A percentile compares a stretch with the other conserved stretches of the same genome.
Evolutionary conservation across 1,140 invertebrate species (phyloP).

Genomic region (Hirudo medicinalis): DNA sequence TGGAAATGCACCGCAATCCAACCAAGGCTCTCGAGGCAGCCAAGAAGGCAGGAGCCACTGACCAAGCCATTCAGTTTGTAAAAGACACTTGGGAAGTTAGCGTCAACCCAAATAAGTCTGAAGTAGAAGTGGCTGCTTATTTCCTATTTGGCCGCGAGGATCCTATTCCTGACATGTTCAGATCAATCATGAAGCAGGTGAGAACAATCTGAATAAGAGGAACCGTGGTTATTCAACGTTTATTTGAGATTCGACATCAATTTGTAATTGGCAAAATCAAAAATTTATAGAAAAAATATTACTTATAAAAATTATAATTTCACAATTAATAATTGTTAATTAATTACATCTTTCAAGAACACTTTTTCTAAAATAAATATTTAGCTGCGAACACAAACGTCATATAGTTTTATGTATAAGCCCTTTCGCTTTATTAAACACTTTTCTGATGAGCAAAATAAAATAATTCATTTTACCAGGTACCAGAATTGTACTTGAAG

Average conservation of each 20-base stretch:
- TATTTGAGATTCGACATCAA: too few species aligned
- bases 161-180: slow-evolving; percentile 6
- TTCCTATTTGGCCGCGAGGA: background rate
- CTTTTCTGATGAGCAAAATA: background rate
- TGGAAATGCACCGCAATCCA: background rate
- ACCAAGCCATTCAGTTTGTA: background rate
- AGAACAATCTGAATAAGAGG: background rate
- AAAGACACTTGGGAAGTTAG: slow-evolving; percentile 5
- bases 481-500: slow-evolving; percentile 5
- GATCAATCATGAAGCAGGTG: background rate
- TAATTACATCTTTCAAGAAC: too few species aligned
- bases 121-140: slow-evolving; percentile 1
- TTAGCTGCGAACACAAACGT: too few species aligned
- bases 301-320: too few species aligned
- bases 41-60: background rate
- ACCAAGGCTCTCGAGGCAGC: slow-evolving; percentile 4
- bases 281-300: too few species aligned
- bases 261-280: too few species aligned
- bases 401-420: background rate
- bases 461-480: background rate
- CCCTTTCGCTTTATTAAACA: background rate
- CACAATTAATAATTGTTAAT: too few species aligned
- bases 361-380: too few species aligned
- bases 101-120: background rate
- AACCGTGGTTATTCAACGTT: too few species aligned